Evolutionary conservation across 2,888 invertebrate genomes (phyloP).

Genomic region (Synanthedon formicaeformis): DNA sequence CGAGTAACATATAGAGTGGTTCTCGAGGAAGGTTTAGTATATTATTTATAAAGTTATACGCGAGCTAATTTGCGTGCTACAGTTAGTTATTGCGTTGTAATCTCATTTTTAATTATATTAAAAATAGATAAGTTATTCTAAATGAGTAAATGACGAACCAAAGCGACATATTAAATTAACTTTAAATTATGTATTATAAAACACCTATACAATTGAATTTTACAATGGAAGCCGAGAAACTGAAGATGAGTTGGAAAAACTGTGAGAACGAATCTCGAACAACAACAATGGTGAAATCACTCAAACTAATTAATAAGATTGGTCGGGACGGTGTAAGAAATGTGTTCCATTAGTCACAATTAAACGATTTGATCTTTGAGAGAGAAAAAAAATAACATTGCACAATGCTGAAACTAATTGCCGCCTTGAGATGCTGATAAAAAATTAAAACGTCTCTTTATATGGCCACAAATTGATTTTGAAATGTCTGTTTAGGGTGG

Average conservation of each 20-base stretch:
- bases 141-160: no score
- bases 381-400: conserved; percentile 4
- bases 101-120: no score
- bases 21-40: no score
- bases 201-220: neutral
- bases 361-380: conserved; percentile 7
- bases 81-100: no score
- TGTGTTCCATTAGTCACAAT: conserved; percentile 5
- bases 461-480: neutral
- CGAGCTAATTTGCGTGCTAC: no score
- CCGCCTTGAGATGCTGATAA: neutral
- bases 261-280: conserved; percentile 5
- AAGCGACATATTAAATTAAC: no score
- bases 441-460: neutral
- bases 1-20: no score
- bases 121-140: no score
- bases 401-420: neutral
- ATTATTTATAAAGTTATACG: no score
- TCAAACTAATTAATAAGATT: conserved; percentile 7
- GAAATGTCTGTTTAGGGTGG: neutral
- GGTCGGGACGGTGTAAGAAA: conserved; percentile 2
- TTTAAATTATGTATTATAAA: no score
- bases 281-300: conserved; percentile 5
- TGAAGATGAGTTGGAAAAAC: conserved; percentile 2
- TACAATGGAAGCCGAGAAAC: neutral